These are phyloP conservation scores for Gastrophysa polygoni DNA, from an alignment of 2,888 invertebrate species.

Conservation along the genomic window DNA sequence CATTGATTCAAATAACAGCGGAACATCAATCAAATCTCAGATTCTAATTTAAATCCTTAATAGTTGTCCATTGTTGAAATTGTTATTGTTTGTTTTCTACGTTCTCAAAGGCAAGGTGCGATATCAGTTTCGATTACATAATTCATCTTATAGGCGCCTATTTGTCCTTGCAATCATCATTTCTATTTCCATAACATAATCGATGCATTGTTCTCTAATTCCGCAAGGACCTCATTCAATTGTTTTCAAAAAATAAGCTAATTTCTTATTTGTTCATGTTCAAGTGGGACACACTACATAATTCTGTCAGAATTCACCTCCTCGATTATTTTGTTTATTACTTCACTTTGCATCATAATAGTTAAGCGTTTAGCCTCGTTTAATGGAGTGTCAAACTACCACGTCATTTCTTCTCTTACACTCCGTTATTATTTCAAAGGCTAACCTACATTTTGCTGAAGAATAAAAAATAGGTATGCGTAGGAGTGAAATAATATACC, in stretches of 20 bases:
- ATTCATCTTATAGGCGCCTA: background rate
- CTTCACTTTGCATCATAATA: too few species aligned
- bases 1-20: background rate
- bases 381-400: too few species aligned
- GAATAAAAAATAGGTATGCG: constrained; percentile 22
- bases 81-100: background rate
- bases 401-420: too few species aligned
- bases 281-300: too few species aligned
- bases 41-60: background rate
- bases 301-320: too few species aligned
- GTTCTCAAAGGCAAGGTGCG: background rate
- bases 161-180: background rate
- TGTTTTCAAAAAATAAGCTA: background rate
- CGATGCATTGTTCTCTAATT: background rate
- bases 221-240: background rate
- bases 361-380: too few species aligned
- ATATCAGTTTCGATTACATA: constrained; percentile 4
- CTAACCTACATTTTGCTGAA: constrained; percentile 28
- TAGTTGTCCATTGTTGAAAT: constrained; percentile 3
- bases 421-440: constrained; percentile 23
- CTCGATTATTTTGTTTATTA: too few species aligned
- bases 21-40: background rate
- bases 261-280: too few species aligned
- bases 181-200: background rate
- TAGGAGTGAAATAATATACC: constrained; percentile 22